phyloP scores from a whole-genome alignment of 2,888 invertebrate genomes.

The Podotricha telesiphe region DNA sequence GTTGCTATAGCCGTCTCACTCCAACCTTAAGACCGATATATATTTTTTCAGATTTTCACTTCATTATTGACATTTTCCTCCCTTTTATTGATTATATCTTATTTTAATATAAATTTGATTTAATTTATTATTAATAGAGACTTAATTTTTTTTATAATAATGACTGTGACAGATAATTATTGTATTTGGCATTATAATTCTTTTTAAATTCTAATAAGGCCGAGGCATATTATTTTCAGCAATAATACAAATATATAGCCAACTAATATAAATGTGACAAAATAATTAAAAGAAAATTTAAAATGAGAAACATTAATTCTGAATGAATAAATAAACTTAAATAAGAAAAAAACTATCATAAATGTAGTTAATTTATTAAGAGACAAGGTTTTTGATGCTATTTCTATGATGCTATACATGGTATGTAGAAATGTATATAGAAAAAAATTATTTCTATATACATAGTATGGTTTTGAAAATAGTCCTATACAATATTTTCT shows the following conservation, averaged over 20 bases:
- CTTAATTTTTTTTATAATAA: neutral
- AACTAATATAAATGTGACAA: neutral
- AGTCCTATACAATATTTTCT: neutral
- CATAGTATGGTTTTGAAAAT: neutral
- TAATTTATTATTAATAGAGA: neutral
- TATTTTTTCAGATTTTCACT: conserved; percentile 35
- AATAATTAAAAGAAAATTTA: neutral
- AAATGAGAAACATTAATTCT: neutral
- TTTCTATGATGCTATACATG: no score
- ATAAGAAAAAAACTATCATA: no score
- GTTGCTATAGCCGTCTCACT: conserved; percentile 54
- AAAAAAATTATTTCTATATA: neutral
- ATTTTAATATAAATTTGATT: neutral
- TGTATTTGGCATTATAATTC: neutral
- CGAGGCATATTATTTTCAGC: neutral
- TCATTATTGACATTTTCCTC: conserved; percentile 31
- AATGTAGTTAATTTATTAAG: no score
- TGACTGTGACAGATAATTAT: neutral
- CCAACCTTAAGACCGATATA: conserved; percentile 39
- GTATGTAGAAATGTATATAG: no score
- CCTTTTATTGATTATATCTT: neutral
- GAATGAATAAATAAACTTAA: no score
- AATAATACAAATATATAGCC: neutral
- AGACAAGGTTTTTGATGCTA: no score
- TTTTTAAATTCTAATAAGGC: conserved; percentile 1